Evolutionary conservation across 2,113 vertebrate genomes (phyloP).

Genomic region (Epinephelus cyanopodus): DNA sequence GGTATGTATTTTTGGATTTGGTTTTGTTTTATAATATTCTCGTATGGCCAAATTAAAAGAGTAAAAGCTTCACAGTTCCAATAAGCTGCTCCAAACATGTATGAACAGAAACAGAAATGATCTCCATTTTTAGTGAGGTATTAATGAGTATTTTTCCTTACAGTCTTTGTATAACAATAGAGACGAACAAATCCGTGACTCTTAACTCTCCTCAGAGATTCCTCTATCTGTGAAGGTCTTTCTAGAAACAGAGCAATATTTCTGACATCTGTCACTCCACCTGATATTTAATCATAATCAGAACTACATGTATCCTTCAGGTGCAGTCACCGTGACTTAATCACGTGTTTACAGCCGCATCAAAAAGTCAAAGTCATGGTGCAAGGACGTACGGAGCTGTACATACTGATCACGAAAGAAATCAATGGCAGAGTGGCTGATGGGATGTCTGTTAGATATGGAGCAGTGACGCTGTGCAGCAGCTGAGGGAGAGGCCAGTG

Average conservation of each 20-base stretch:
- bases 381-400: conserved; percentile 23
- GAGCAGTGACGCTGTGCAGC: not conserved
- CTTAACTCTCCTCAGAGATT: not conserved
- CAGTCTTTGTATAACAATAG: not conserved
- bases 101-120: not conserved
- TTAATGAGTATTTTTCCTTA: not conserved
- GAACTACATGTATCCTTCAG: not conserved
- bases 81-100: not conserved
- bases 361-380: conserved; percentile 23
- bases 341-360: conserved; percentile 16
- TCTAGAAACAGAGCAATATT: not conserved
- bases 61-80: not conserved
- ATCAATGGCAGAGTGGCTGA: conserved; percentile 38
- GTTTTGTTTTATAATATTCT: not conserved
- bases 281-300: not conserved
- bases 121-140: not conserved
- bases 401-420: conserved; percentile 14
- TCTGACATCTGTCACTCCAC: not conserved
- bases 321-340: not conserved
- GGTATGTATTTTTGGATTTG: not conserved
- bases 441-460: not conserved
- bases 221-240: not conserved
- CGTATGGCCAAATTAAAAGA: not conserved
- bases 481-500: not conserved
- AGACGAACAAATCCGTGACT: not conserved